Evolutionary conservation across 2,113 vertebrate genomes (phyloP).

Genomic region (Dinomys branickii): DNA sequence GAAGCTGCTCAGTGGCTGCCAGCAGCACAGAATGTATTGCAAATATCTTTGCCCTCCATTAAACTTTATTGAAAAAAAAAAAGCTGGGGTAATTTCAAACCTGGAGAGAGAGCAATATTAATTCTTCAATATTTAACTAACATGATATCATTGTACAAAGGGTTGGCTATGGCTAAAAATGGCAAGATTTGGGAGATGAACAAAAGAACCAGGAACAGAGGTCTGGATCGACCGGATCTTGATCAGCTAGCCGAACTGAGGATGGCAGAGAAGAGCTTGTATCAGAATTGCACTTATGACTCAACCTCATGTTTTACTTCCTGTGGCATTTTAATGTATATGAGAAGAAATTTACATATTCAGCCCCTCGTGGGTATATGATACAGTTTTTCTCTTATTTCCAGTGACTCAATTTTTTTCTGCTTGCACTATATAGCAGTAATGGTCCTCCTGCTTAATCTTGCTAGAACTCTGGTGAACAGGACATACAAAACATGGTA

Average conservation of each 20-base stretch:
- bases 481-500: background rate
- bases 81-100: background rate
- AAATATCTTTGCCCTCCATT: background rate
- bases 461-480: background rate
- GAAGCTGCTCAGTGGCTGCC: background rate
- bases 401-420: background rate
- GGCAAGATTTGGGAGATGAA: background rate
- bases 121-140: background rate
- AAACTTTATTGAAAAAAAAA: background rate
- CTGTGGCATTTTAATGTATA: background rate
- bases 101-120: background rate
- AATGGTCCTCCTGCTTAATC: background rate
- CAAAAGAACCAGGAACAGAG: background rate
- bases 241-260: background rate
- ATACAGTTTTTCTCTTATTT: background rate
- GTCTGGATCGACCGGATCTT: background rate
- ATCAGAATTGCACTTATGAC: background rate
- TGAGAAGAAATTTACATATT: background rate
- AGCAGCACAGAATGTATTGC: background rate
- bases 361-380: background rate
- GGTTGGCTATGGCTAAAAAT: background rate
- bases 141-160: background rate
- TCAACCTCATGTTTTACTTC: background rate
- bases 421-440: background rate
- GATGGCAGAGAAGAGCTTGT: background rate